phyloP scores from a whole-genome alignment of 2,113 vertebrate species.

The Crotalus horridus region DNA sequence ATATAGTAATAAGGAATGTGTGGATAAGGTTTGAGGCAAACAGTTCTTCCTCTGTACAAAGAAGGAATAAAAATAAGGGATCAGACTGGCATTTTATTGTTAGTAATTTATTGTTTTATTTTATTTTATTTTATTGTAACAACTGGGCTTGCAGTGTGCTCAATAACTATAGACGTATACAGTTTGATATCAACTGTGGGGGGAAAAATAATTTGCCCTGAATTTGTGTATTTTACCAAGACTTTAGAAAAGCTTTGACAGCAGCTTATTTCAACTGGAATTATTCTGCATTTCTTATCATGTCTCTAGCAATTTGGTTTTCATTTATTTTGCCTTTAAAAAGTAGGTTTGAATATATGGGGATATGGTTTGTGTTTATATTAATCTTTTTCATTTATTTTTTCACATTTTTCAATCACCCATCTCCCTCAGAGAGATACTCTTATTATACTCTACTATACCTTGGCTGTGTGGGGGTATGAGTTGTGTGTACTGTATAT shows the following conservation, averaged over 20 bases:
- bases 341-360: not conserved
- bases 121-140: not conserved
- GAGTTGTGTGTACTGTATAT: not conserved
- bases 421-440: not conserved
- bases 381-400: not conserved
- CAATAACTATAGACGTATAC: not conserved
- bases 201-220: not conserved
- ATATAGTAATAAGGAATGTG: not conserved
- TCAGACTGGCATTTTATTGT: not conserved
- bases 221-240: not conserved
- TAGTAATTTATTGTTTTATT: not conserved
- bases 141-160: not conserved
- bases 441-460: not conserved
- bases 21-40: not conserved
- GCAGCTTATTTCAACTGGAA: constrained; percentile 36
- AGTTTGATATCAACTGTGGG: not conserved
- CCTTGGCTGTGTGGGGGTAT: not conserved
- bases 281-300: constrained; percentile 28
- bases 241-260: constrained; percentile 17
- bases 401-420: not conserved
- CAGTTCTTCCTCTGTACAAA: not conserved
- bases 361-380: not conserved
- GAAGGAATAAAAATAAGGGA: not conserved
- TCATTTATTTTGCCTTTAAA: constrained; percentile 48
- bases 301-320: constrained; percentile 30